Evolutionary conservation across 1,140 invertebrate species (phyloP), one percentile per base, ranked within the genome.

Genomic region (Papilio polyxenes): DNA sequence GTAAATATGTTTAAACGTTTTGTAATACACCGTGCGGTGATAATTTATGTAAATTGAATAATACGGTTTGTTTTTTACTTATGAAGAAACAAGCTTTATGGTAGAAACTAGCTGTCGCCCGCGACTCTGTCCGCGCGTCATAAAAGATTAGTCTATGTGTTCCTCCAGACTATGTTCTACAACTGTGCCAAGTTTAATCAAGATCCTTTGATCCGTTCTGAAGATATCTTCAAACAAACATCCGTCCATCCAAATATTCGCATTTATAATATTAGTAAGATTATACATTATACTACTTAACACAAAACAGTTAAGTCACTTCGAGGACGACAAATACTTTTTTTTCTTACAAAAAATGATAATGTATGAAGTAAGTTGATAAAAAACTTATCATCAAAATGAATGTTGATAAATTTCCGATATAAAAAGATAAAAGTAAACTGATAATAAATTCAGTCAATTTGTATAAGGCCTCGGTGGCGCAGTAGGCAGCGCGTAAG

Each of bases 401-500:
- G 56, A 31, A 31, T 65, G 10, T 31, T 23, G 62, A 65, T 65
- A 23, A n/a, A 5, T 31, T 10, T 37, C 23, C 13, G 62, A 31
- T 65, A 65, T 13, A 31, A 65, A 65, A 62, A 62, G n/a, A 23
- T 62, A 3, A 62, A 62, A 62, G 59, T 8, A 59, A 65, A 11
- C 10, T 5, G 20, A 23, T 13, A 13, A 13, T 1, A 65, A 65
- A 65, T 65, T 37, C 11, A 3, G 3, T 3, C n/a, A n/a, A n/a
- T n/a, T n/a, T 65, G 10, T 23, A 13, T 5, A 65, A 65, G 62
- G 76, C 76, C 76, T 78, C 76, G 76, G 76, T 78, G 44, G 76
- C 76, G 76, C 76, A 78, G 76, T 78, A 78, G 76, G 76, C 76
- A 78, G 76, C 76, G 76, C 76, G 76, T 78, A 78, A 78, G 76